Conservation (phyloP, 37 sponge, comb jelly and placozoan species). For the Cliona cf. orientalis region DNA sequence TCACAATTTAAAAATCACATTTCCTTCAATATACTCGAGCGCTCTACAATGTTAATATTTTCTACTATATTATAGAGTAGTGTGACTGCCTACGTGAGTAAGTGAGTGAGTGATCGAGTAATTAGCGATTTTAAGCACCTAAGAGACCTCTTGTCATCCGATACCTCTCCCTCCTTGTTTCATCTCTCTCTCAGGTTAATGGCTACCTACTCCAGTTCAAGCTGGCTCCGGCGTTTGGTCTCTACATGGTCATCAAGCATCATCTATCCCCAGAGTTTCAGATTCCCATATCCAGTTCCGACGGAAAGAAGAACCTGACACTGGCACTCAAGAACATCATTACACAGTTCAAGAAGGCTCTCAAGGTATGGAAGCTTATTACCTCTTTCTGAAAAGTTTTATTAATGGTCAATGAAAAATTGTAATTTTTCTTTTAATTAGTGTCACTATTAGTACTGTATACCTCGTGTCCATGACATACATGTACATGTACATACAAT, state of each 20-base stretch:
- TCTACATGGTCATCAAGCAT: conserved; percentile 74
- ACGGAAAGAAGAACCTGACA: conserved; percentile 49
- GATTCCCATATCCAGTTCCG: conserved; percentile 4
- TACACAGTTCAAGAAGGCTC: conserved; percentile 54
- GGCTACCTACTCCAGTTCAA: conserved; percentile 61
- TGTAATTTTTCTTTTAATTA: too few species aligned
- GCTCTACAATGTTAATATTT: background rate
- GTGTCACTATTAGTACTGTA: too few species aligned
- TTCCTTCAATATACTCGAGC: background rate
- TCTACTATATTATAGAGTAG: background rate
- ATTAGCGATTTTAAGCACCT: background rate
- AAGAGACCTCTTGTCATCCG: too few species aligned
- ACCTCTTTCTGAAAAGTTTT: too few species aligned
- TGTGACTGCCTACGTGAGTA: background rate
- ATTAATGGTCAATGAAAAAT: too few species aligned
- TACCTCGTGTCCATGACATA: background rate
- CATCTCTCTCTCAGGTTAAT: background rate
- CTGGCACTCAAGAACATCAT: conserved; percentile 58
- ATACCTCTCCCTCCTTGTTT: background rate
- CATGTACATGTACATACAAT: background rate
- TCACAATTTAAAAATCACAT: too few species aligned
- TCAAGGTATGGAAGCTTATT: too few species aligned
- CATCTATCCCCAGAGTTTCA: conserved; percentile 53
- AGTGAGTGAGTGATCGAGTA: background rate
- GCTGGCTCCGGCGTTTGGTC: conserved; percentile 78